These are phyloP conservation scores for Oenanthe melanoleuca DNA, from an alignment of 2,113 vertebrate species.

Conservation along the genomic window DNA sequence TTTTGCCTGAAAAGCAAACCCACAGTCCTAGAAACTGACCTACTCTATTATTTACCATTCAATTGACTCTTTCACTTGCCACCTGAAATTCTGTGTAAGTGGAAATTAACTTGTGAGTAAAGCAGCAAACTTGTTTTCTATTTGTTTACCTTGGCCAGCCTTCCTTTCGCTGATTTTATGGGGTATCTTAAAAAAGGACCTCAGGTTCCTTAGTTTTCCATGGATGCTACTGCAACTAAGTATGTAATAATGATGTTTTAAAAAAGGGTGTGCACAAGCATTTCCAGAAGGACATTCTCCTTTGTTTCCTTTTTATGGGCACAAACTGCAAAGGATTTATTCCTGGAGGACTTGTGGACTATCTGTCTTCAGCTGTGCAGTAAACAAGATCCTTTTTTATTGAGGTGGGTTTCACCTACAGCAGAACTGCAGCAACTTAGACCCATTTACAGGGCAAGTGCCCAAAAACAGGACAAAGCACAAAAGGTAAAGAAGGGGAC, in stretches of 20 bases:
- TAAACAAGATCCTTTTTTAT: background rate
- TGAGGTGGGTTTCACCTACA: background rate
- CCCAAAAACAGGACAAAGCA: background rate
- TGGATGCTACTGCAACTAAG: background rate
- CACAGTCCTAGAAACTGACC: background rate
- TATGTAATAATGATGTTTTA: background rate
- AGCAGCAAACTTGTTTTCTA: background rate
- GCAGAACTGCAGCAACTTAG: background rate
- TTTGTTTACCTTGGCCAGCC: background rate
- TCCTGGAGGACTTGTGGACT: background rate
- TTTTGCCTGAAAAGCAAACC: background rate
- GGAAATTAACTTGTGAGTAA: background rate
- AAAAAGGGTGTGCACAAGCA: background rate
- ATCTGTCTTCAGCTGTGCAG: background rate
- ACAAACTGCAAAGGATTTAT: background rate
- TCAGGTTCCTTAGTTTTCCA: background rate
- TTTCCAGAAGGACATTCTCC: background rate
- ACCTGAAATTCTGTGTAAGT: background rate
- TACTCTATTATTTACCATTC: background rate
- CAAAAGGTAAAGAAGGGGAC: slow-evolving; percentile 25
- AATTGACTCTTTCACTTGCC: background rate
- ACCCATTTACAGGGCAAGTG: background rate
- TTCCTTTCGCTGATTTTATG: background rate
- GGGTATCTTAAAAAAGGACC: background rate
- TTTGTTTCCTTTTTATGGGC: background rate